Evolutionary conservation across 2,797 vertebrate genomes (phyloP), one percentile per base, ranked within the genome.

Genomic region (Pipistrellus nathusii): DNA sequence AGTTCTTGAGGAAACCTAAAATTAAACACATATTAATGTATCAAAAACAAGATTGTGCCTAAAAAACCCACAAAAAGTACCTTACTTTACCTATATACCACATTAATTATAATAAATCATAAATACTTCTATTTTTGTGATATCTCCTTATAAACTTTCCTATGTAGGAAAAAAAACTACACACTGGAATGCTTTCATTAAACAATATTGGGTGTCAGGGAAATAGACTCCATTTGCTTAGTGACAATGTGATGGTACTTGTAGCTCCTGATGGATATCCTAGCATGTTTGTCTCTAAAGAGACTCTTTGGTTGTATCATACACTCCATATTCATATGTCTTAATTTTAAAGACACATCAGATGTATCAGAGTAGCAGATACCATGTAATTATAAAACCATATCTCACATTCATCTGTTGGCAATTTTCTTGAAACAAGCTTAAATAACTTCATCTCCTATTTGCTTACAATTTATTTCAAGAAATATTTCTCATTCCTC

Each of bases 1-100:
- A 99, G 98, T 97, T 99, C 99, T 96, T 99, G 99, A 84, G 99
- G 99, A 97, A 99, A 99, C 98, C 99, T 99, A 98, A 95, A 97
- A 97, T 48, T 83, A 97, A 98, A 85, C 62, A 94, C 44, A 97
- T 32, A 86, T 97, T 86, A 98, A 78, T 75, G 59, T 18, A 96
- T 57, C 73, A 57, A 64, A 93, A 91, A 96, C 59, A 94, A 69
- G 15, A 96, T 83, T n/a, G 8, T 46, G 3, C 8, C 48, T 72
- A 20, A 48, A 71, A 76, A 71, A 11, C 4, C 38, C 6, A 84
- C 32, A 69, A 18, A 57, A 77, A 14, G 77, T 15, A 59, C 10
- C 32, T 82, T 48, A 73, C 14, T 8, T 75, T 57, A 41, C 9
- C 73, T 13, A 71, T 41, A 62, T 4, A 35, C 4, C 21, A 84